Conservation (phyloP, 2,888 invertebrate genomes). For the Ophion costatus region DNA sequence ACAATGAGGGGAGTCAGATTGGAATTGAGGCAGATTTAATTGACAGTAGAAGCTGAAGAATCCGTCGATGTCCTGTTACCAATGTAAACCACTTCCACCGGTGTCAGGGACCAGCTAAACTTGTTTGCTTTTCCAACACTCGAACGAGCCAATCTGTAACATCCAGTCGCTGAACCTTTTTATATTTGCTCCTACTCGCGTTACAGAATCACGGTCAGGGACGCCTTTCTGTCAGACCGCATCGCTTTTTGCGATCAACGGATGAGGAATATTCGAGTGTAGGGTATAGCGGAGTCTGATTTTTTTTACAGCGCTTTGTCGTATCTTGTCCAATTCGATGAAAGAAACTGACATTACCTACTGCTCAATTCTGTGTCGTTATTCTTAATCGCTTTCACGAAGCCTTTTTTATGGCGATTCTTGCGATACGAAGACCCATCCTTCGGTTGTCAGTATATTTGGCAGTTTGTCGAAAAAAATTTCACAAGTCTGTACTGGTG, state of each 20-base stretch:
- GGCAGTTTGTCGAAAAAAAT: too few species aligned
- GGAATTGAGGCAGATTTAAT: slow-evolving; percentile 1
- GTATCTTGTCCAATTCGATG: background rate
- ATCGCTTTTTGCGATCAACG: background rate
- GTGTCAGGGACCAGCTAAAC: slow-evolving; percentile 23
- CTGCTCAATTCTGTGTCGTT: too few species aligned
- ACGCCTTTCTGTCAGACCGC: background rate
- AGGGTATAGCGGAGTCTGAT: background rate
- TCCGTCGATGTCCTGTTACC: background rate
- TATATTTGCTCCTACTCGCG: slow-evolving; percentile 14
- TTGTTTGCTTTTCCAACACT: slow-evolving; percentile 17
- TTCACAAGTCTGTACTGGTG: too few species aligned
- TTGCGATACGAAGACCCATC: too few species aligned
- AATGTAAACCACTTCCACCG: background rate
- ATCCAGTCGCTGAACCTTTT: slow-evolving; percentile 5
- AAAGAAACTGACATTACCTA: too few species aligned
- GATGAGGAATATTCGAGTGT: background rate
- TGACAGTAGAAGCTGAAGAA: background rate
- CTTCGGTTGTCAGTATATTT: too few species aligned
- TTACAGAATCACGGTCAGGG: slow-evolving; percentile 20
- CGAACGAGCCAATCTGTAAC: slow-evolving; percentile 7
- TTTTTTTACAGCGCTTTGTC: background rate
- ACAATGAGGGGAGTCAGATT: background rate
- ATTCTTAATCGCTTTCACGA: too few species aligned
- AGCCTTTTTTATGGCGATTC: too few species aligned